These are phyloP conservation scores for Serinus canaria DNA, from an alignment of 2,113 vertebrate species.

Conservation along the genomic window DNA sequence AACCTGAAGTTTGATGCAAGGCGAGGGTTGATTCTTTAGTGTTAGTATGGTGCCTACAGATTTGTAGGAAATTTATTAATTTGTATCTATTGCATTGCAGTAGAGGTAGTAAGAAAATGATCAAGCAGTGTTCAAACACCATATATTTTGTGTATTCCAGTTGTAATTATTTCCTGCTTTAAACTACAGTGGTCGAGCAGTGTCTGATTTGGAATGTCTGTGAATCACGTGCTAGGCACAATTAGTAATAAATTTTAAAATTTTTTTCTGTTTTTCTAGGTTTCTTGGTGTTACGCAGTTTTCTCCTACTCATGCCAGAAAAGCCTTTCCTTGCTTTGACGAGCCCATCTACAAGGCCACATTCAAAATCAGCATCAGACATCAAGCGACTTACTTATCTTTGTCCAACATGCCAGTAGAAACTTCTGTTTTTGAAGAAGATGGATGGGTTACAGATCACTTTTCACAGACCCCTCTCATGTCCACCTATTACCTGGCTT, in stretches of 20 bases:
- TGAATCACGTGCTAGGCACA: not conserved
- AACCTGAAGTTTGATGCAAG: not conserved
- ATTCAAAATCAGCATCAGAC: conserved; percentile 90
- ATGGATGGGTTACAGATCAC: conserved; percentile 89
- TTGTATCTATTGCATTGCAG: not conserved
- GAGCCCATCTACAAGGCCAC: conserved; percentile 98
- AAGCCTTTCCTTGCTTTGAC: conserved; percentile 97
- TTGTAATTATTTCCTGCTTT: not conserved
- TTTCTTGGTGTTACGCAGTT: conserved; percentile 95
- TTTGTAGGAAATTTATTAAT: not conserved
- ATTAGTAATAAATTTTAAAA: not conserved
- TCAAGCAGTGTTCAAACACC: not conserved
- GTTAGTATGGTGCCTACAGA: not conserved
- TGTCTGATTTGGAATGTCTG: not conserved
- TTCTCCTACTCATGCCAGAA: conserved; percentile 94
- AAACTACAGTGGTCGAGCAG: not conserved
- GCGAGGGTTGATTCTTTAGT: not conserved
- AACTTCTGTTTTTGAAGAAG: conserved; percentile 83
- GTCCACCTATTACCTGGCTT: conserved; percentile 97
- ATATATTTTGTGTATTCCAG: not conserved
- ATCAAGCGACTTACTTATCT: conserved; percentile 89
- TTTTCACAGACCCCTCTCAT: conserved; percentile 94
- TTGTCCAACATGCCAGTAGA: conserved; percentile 97
- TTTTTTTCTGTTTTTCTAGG: conserved; percentile 67
- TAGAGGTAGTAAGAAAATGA: not conserved